Conservation (phyloP, 2,113 vertebrate genomes). For the Platycercus adscitus region DNA sequence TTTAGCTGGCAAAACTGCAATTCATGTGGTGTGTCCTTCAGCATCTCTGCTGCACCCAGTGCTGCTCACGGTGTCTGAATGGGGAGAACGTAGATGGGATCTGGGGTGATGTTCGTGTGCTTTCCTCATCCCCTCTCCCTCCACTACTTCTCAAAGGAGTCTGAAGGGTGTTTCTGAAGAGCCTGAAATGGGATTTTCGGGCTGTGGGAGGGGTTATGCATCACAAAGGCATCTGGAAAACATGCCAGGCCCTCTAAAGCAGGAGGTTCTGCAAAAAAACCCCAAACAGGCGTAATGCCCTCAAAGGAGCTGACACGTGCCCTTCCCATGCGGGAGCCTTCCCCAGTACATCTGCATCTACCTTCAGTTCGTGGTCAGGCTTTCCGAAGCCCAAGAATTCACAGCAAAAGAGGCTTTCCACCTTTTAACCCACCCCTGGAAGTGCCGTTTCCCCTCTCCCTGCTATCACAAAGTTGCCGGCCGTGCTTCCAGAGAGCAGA, state of each 20-base stretch:
- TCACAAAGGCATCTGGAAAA: background rate
- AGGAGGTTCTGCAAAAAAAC: background rate
- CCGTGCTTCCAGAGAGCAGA: background rate
- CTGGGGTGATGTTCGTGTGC: background rate
- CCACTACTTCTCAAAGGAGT: background rate
- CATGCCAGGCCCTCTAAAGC: background rate
- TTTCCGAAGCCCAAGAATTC: background rate
- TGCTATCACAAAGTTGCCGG: background rate
- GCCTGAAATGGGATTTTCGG: background rate
- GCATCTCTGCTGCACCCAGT: background rate
- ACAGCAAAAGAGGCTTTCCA: background rate
- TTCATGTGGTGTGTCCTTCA: background rate
- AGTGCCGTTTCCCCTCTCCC: background rate
- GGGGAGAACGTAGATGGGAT: rapidly evolving
- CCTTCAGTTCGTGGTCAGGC: background rate
- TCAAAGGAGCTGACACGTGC: background rate
- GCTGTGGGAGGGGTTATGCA: background rate
- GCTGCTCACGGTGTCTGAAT: background rate
- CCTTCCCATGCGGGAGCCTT: rapidly evolving
- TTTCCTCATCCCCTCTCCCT: background rate
- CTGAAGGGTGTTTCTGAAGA: background rate
- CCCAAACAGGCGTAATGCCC: background rate
- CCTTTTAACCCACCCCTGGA: background rate
- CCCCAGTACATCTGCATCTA: background rate
- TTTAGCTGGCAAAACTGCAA: background rate